Conservation (phyloP, 2,113 vertebrate genomes). For the Prionailurus bengalensis region DNA sequence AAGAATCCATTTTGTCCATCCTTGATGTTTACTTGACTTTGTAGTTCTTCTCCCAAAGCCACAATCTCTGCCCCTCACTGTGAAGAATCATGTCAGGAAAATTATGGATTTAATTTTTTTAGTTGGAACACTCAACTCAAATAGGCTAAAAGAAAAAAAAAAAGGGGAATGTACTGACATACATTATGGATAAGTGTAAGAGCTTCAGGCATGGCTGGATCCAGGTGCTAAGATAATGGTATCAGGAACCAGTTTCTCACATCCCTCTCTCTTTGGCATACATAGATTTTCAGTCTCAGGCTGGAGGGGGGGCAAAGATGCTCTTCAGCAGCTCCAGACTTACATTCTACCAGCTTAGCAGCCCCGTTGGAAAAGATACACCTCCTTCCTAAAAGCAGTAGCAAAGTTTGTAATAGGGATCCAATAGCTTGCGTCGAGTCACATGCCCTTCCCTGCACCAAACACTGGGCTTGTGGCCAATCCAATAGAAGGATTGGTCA, state of each 20-base stretch:
- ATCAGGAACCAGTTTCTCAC: neutral
- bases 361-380: neutral
- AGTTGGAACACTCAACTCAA: neutral
- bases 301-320: neutral
- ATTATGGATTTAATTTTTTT: conserved; percentile 16
- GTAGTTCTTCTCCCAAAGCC: neutral
- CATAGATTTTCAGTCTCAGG: neutral
- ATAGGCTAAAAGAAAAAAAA: neutral
- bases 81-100: conserved; percentile 18
- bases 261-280: neutral
- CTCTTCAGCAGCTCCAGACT: neutral
- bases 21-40: conserved; percentile 42
- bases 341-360: neutral
- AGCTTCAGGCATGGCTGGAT: conserved; percentile 60
- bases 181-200: neutral
- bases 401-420: neutral
- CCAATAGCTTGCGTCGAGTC: neutral
- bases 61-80: neutral
- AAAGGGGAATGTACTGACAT: neutral
- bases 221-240: neutral
- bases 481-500: neutral
- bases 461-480: neutral
- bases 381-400: neutral
- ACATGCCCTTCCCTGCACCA: neutral
- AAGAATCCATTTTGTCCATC: neutral